Base-by-base conservation (phyloP, 2,888 invertebrate genomes). In the Pseudoips prasinana region DNA sequence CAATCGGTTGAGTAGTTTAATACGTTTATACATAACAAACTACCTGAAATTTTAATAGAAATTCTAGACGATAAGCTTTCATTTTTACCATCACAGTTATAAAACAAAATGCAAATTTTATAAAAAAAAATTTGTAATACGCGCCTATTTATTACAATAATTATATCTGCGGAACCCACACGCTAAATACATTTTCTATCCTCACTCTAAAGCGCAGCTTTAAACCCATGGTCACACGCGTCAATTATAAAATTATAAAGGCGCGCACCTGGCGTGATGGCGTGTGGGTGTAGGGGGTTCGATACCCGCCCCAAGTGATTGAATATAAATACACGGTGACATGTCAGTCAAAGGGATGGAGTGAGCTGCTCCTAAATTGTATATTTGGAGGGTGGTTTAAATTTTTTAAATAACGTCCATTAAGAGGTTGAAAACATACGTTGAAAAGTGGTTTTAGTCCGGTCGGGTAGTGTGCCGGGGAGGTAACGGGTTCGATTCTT, bases 191-290 rank as follows among this genome's bases (percentile, higher is more conserved):
- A 0, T 1, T 22, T 29, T 11, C 18, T 29, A 8, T 20, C 10
- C 41, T 42, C 51, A 42, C 20, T n/a, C 11, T 18, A 37, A 14
- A 45, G 29, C 39, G 34, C 52, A 54, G 49, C 46, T 62, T 61
- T 51, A 58, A 60, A 57, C 51, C 46, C 30, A 38, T 29, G 52
- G 51, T 57, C 61, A 55, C 58, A 55, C 49, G 39, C 68, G 70
- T 75, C 73, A 72, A 75, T 77, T 75, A 71, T 68, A 63, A 72
- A 64, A 63, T 68, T 63, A 66, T 65, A 61, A 66, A 65, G 63
- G 64, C 63, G 44, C 75, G 74, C 76, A 77, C n/a, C n/a, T n/a
- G n/a, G n/a, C n/a, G n/a, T n/a, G n/a, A n/a, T 78, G 79, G 76
- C 50, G 53, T 3, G 55, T 58, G 52, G 65, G 67, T 70, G 68